These are phyloP conservation scores for Tenualosa thibaudeaui DNA, from an alignment of 2,797 vertebrate genomes.

Conservation along the genomic window DNA sequence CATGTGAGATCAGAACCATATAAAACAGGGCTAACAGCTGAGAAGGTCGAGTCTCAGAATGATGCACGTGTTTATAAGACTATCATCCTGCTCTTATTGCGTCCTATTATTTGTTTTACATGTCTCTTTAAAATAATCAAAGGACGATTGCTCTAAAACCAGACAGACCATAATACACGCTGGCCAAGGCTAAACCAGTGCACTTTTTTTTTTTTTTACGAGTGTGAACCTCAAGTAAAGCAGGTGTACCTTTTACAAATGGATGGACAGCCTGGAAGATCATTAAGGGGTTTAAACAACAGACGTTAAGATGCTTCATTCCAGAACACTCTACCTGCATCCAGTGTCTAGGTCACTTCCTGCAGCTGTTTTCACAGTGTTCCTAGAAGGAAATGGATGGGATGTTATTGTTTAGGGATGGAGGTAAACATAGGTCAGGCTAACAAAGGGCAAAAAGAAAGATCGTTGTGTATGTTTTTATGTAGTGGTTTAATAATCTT, in stretches of 20 bases:
- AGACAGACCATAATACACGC: neutral
- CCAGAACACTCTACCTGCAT: conserved; percentile 57
- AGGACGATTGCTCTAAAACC: neutral
- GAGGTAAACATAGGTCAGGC: conserved; percentile 31
- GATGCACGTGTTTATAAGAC: conserved; percentile 3
- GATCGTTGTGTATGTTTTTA: neutral
- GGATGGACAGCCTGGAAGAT: conserved; percentile 54
- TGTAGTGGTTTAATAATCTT: conserved; percentile 51
- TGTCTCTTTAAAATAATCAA: conserved; percentile 16
- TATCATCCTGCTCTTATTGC: neutral
- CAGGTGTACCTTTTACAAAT: conserved; percentile 67
- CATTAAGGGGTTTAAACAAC: conserved; percentile 61
- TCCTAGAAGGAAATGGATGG: conserved; percentile 22
- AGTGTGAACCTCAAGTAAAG: conserved; percentile 65
- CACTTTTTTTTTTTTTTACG: conserved; percentile 55
- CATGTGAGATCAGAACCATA: conserved; percentile 1
- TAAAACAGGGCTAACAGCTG: conserved; percentile 3
- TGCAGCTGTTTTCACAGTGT: conserved; percentile 60
- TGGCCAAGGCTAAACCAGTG: neutral
- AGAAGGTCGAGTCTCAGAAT: neutral
- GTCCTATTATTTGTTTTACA: conserved; percentile 22
- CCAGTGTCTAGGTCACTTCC: conserved; percentile 49
- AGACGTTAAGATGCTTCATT: conserved; percentile 59
- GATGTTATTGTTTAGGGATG: neutral
- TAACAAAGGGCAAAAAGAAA: neutral